A percentile compares a stretch with the other conserved stretches of the same genome.
Conservation (phyloP, 2,797 vertebrate genomes). For the Melanogrammus aeglefinus region DNA sequence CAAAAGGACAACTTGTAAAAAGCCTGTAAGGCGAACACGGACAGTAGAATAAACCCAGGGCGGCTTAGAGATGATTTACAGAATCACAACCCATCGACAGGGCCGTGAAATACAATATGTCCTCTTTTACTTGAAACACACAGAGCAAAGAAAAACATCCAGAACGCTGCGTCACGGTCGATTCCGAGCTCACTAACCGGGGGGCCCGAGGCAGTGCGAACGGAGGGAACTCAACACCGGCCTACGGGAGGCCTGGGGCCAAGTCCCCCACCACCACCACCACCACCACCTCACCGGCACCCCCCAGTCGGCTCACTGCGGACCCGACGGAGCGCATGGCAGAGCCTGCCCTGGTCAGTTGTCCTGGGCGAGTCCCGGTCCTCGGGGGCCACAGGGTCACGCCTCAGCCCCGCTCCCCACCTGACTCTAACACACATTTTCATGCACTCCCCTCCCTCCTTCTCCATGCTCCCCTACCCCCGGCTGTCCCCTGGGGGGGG, state of each 20-base stretch:
- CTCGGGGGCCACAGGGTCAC: constrained; percentile 35
- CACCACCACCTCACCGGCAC: background rate
- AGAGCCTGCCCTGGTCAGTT: background rate
- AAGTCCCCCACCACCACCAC: background rate
- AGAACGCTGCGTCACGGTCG: constrained; percentile 16
- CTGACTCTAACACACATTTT: constrained; percentile 8
- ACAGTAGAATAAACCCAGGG: background rate
- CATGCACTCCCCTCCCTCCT: background rate
- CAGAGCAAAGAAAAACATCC: constrained; percentile 3
- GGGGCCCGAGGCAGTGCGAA: constrained; percentile 9
- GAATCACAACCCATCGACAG: constrained; percentile 17
- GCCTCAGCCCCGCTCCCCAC: constrained; percentile 10
- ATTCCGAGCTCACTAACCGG: constrained; percentile 3
- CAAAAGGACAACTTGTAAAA: background rate
- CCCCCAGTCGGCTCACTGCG: background rate
- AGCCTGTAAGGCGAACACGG: background rate
- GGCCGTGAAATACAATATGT: constrained; percentile 10
- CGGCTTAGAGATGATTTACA: background rate
- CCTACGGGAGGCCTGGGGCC: background rate
- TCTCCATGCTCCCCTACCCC: background rate
- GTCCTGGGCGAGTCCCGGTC: too few relatives aligned
- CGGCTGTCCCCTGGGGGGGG: background rate
- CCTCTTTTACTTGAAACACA: constrained; percentile 11
- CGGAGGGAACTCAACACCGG: background rate
- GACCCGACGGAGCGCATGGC: background rate